These are phyloP conservation scores for Ochotona curzoniae DNA, from an alignment of 2,113 vertebrate genomes.

Conservation along the genomic window DNA sequence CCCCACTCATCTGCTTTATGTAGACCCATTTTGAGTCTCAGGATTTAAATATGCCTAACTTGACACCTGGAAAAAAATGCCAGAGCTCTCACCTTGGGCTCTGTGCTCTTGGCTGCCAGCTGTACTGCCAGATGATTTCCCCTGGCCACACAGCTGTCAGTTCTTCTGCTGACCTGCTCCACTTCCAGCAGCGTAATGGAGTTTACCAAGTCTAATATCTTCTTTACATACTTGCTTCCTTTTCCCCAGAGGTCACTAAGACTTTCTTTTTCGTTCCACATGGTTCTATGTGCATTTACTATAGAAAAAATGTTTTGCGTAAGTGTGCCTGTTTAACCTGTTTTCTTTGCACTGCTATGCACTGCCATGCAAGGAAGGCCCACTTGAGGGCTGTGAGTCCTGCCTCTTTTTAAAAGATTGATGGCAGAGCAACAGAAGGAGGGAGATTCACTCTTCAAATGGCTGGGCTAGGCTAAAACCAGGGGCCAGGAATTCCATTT, in stretches of 20 bases:
- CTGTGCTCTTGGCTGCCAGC: no score
- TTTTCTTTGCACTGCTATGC: not conserved
- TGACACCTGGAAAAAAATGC: not conserved
- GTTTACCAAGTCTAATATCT: not conserved
- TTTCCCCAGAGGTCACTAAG: not conserved
- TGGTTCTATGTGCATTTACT: not conserved
- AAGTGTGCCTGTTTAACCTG: not conserved
- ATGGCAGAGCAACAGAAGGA: no score
- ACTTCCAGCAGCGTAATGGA: not conserved
- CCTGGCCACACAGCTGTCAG: no score
- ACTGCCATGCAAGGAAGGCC: not conserved
- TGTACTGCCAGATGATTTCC: not conserved
- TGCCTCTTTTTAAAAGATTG: no score
- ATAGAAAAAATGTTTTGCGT: not conserved
- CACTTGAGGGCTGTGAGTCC: not conserved
- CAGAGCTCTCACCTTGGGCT: not conserved
- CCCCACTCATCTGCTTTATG: not conserved
- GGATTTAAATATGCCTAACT: not conserved
- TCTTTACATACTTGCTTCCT: not conserved
- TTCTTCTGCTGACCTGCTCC: not conserved
- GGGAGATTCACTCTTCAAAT: no score
- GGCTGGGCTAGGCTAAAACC: no score
- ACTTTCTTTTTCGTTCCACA: not conserved
- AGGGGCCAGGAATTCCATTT: no score
- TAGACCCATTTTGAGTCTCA: not conserved